Percentiles rank a stretch among this genome's conserved stretches.
Conservation (phyloP, 2,888 invertebrate genomes). For the Drosophila hamatofila region DNA sequence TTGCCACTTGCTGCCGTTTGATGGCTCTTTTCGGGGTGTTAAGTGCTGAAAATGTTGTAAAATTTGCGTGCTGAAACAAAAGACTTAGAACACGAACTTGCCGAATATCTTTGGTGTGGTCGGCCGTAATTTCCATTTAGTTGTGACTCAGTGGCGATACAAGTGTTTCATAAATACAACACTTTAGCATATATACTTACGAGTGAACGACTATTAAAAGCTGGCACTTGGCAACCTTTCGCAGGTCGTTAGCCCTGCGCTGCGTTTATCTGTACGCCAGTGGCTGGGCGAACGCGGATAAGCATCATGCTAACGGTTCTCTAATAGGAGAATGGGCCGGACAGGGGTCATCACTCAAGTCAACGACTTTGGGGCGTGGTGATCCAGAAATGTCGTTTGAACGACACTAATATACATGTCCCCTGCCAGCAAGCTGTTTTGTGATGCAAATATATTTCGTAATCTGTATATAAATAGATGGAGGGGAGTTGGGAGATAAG, state of each 20-base stretch:
- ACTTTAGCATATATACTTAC: constrained; percentile 23
- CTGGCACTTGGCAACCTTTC: constrained; percentile 37
- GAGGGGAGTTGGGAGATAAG: constrained; percentile 18
- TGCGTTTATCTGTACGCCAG: constrained; percentile 51
- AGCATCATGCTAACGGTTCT: constrained; percentile 57
- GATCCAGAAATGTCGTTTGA: constrained; percentile 63
- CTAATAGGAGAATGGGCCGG: neutral
- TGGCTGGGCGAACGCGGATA: constrained; percentile 43
- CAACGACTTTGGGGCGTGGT: constrained; percentile 69
- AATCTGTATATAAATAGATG: constrained; percentile 62
- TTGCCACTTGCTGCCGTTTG: constrained; percentile 48
- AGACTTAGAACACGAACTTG: constrained; percentile 78
- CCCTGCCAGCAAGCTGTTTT: constrained; percentile 46
- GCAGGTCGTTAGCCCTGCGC: constrained; percentile 66
- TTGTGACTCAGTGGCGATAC: constrained; percentile 36
- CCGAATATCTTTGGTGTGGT: neutral
- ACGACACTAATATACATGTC: constrained; percentile 35
- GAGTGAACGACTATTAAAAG: constrained; percentile 23
- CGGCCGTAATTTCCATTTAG: constrained; percentile 25
- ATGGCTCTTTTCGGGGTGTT: constrained; percentile 56
- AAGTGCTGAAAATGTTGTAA: constrained; percentile 48
- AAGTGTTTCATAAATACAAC: constrained; percentile 33
- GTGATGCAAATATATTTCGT: constrained; percentile 71
- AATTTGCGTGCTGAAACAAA: constrained; percentile 58
- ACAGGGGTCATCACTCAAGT: constrained; percentile 58